Evolutionary conservation across 2,113 vertebrate genomes (phyloP).

Genomic region (Amblyornis subalaris): DNA sequence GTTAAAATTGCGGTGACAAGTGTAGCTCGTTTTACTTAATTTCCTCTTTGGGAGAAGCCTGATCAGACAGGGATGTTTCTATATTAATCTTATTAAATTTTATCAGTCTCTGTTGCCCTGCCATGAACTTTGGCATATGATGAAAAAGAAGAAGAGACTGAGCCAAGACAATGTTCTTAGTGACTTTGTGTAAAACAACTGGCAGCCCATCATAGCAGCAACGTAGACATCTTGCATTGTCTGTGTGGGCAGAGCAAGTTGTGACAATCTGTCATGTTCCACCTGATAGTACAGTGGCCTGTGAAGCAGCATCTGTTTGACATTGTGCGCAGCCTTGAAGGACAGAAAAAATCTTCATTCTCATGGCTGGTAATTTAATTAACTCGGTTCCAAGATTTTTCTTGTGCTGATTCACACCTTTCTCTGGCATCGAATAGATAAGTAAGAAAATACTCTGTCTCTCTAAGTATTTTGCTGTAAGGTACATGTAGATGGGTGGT

Average conservation of each 20-base stretch:
- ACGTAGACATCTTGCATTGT: fast-evolving
- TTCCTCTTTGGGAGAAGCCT: neutral
- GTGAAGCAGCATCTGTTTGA: neutral
- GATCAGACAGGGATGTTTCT: neutral
- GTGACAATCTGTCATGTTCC: neutral
- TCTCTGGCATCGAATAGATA: neutral
- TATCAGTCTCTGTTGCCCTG: neutral
- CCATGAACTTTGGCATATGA: neutral
- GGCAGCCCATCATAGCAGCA: neutral
- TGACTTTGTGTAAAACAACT: neutral
- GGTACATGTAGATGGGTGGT: neutral
- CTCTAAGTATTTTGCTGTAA: neutral
- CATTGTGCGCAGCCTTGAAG: neutral
- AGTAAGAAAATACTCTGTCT: neutral
- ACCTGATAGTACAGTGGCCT: neutral
- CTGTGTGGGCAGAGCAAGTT: neutral
- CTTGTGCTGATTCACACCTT: neutral
- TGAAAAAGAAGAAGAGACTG: neutral
- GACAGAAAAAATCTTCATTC: neutral
- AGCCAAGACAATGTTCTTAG: neutral
- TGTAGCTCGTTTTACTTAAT: neutral
- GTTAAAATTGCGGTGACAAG: neutral
- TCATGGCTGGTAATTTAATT: neutral
- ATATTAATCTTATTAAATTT: neutral
- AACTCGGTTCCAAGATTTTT: neutral